Evolutionary conservation across 2,113 vertebrate species (phyloP), one percentile per base, ranked within the genome.

Genomic region (Meles meles): DNA sequence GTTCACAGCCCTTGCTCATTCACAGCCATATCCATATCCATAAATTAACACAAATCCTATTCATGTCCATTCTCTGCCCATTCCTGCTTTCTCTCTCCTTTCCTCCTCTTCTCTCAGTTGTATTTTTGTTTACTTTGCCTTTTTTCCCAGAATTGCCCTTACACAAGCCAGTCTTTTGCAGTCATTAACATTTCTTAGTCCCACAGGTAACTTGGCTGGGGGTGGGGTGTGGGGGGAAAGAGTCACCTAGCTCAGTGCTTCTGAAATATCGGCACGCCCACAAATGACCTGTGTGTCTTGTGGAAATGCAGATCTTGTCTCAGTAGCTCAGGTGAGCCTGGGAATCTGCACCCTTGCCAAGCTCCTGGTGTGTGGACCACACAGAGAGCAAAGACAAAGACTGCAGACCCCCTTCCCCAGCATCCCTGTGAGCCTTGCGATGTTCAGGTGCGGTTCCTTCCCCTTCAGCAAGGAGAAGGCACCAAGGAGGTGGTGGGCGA

Each of bases 211-310:
- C 72, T 47, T 18, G 61, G 61, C 25, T 63, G 27, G 31, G 82
- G 23, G 25, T 59, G 17, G 5, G 47, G 57, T 31, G 57, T 52
- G 52, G 52, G 52, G 52, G 52, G 52, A 18, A 6, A 18, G 49
- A 29, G 52, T 15, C 29, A n/a, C 83, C 34, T 4, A 10, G 55
- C 52, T 27, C 67, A 14, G 31, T 2, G 49, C 69, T 63, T 31
- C 17, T 21, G 17, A 65, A 20, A 63, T 1, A 0, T 34, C 17
- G 2, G 7, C 2, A 2, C 10, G 37, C 23, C 37, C 57, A 9
- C 74, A 25, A 13, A 15, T 13, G 44, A 55, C 67, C 37, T 4
- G 23, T 5, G 37, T 5, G 31, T 20, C 25, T 25, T 14, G 39
- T 71, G 27, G 42, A 29, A 14, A 39, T 37, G 20, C 52, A 87